A percentile compares a stretch with the other conserved stretches of the same genome.
Evolutionary conservation across 2,888 invertebrate species (phyloP).

Genomic region (Apamea monoglypha): DNA sequence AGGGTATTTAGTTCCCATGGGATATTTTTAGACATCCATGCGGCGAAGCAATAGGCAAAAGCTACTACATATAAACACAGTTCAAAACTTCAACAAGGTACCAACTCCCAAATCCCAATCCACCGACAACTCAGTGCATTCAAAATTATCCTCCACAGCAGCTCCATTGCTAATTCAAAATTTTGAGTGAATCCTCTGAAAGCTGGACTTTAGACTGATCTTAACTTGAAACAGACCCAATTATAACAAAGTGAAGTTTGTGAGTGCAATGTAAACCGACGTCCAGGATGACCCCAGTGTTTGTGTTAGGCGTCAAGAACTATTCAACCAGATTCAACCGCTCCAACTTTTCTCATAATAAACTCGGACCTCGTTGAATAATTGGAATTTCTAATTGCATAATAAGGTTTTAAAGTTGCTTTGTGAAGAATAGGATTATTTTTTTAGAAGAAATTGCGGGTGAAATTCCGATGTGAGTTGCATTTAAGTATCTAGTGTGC

Average conservation of each 20-base stretch:
- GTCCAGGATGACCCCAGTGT: constrained; percentile 44
- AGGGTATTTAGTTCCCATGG: too few relatives aligned
- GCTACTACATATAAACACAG: background rate
- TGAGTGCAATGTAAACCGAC: constrained; percentile 60
- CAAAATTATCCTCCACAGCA: background rate
- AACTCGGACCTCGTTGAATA: constrained; percentile 52
- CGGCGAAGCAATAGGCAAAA: background rate
- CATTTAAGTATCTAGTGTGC: background rate
- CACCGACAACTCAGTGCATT: background rate
- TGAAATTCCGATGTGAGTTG: background rate
- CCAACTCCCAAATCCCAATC: background rate
- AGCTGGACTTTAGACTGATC: constrained; percentile 2
- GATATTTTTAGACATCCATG: background rate
- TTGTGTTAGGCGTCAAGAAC: constrained; percentile 66
- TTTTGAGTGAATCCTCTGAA: constrained; percentile 22
- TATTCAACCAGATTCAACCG: constrained; percentile 60
- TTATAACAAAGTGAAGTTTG: constrained; percentile 54
- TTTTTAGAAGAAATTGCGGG: background rate
- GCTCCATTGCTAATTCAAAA: constrained; percentile 18
- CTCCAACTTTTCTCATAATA: constrained; percentile 65
- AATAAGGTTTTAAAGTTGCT: constrained; percentile 33
- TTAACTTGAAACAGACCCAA: constrained; percentile 45
- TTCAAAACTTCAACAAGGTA: background rate
- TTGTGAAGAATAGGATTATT: background rate
- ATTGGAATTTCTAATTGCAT: constrained; percentile 61